Conservation (phyloP, 1,140 invertebrate genomes). For the Saccostrea echinata region DNA sequence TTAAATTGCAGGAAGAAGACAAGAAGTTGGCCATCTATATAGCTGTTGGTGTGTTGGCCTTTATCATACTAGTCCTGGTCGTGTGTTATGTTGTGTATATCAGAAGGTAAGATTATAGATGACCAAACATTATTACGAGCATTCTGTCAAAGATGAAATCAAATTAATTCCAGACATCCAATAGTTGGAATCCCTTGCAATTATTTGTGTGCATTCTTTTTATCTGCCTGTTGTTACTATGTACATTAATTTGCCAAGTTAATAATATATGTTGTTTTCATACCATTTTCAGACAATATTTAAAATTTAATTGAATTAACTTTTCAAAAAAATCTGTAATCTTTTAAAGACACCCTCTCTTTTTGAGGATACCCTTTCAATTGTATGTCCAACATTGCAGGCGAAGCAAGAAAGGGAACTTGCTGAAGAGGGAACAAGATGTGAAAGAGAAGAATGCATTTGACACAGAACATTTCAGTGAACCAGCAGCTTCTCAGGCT, state of each 20-base stretch:
- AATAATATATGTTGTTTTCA: too few relatives aligned
- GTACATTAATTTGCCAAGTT: too few relatives aligned
- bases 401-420: slow-evolving; percentile 49
- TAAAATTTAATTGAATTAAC: too few relatives aligned
- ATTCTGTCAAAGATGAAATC: too few relatives aligned
- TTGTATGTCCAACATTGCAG: slow-evolving; percentile 26
- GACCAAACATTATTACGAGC: neutral
- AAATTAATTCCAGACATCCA: too few relatives aligned
- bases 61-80: slow-evolving; percentile 43
- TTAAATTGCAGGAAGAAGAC: slow-evolving; percentile 24
- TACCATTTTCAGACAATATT: too few relatives aligned
- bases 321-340: too few relatives aligned
- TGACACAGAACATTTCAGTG: slow-evolving; percentile 58
- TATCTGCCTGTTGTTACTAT: too few relatives aligned
- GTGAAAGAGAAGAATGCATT: slow-evolving; percentile 45
- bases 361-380: too few relatives aligned
- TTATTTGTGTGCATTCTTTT: too few relatives aligned
- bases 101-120: slow-evolving; percentile 49
- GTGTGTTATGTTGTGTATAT: slow-evolving; percentile 50
- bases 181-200: too few relatives aligned
- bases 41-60: slow-evolving; percentile 42
- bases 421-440: slow-evolving; percentile 47
- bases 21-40: slow-evolving; percentile 52
- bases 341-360: too few relatives aligned
- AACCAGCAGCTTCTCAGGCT: slow-evolving; percentile 44